Base-by-base conservation (phyloP, 2,113 vertebrate species). In the Chionis minor region DNA sequence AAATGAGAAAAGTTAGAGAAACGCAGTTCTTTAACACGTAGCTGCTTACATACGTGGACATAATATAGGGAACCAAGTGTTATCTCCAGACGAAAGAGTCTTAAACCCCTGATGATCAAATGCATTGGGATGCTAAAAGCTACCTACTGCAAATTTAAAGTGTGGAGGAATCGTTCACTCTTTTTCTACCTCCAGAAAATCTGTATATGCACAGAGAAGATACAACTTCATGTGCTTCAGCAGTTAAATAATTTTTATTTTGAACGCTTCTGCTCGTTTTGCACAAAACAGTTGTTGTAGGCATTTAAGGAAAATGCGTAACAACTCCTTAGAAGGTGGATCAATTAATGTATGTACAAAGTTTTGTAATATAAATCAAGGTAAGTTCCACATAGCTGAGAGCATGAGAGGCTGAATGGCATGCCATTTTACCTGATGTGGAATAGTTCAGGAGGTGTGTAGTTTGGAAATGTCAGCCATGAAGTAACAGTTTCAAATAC, bases 381-480 rank as follows among this genome's bases (percentile, higher is more conserved):
- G 19, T 45, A 70, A 88, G 79, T 81, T 95, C 32, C 38, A 15
- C 0, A 1, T 70, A 90, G 49, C 55, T 70, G 32, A 58, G 51
- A 86, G 66, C 66, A 35, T 14, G 67, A 52, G 67, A 87, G 83
- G 28, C 72, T 71, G 86, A 62, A 78, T 86, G 73, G 71, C 67
- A 26, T 96, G 67, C 55, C 67, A 44, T 96, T 92, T 96, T 86
- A 47, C 59, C 71, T 42, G 52, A 27, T 55, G 44, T 54, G 80
- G 82, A 92, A 83, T 70, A 81, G 75, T 83, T 86, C 59, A 81
- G 92, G 33, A 87, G 38, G 35, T 75, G 58, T 80, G 74, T 83
- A 78, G 88, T 96, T 93, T 82, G 81, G 80, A 96, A 96, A 94
- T 94, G 88, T 95, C 88, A 96, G 0, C 95, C 90, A 63, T 42